phyloP scores from a whole-genome alignment of 2,113 vertebrate species.

The Chaetorhynchus papuensis region DNA sequence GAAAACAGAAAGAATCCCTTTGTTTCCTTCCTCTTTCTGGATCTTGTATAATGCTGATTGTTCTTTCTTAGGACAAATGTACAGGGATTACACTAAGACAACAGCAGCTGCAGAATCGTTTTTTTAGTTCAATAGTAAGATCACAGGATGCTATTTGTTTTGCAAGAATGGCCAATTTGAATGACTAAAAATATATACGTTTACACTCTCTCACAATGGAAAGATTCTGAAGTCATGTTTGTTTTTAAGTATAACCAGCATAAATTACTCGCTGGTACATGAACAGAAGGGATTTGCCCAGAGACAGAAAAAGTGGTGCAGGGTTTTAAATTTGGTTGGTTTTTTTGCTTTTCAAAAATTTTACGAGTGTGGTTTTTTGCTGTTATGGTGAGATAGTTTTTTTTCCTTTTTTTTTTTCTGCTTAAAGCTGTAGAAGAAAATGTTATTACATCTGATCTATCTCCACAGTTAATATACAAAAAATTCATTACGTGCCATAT shows the following conservation, averaged over 20 bases:
- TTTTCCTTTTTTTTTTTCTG: not conserved
- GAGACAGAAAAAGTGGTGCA: not conserved
- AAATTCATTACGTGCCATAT: not conserved
- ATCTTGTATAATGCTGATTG: conserved; percentile 38
- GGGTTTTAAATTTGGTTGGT: rapidly evolving
- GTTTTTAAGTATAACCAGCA: not conserved
- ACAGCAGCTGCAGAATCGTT: conserved; percentile 39
- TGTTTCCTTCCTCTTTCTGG: conserved; percentile 50
- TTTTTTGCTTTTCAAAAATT: not conserved
- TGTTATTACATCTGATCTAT: not conserved
- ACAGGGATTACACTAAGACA: conserved; percentile 33
- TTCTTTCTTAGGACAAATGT: conserved; percentile 34
- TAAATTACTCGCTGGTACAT: not conserved
- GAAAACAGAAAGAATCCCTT: conserved; percentile 50
- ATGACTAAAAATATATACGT: conserved; percentile 19
- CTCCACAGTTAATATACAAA: not conserved
- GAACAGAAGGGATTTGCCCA: not conserved
- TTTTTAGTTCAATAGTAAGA: conserved; percentile 40
- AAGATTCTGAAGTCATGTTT: conserved; percentile 12
- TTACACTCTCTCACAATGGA: not conserved
- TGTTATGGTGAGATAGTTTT: not conserved
- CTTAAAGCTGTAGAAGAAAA: not conserved
- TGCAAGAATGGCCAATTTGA: conserved; percentile 23
- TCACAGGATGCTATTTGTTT: conserved; percentile 46
- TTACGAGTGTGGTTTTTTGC: not conserved